Evolutionary conservation across 2,113 vertebrate species (phyloP).

Genomic region (Oncorhynchus clarkii): DNA sequence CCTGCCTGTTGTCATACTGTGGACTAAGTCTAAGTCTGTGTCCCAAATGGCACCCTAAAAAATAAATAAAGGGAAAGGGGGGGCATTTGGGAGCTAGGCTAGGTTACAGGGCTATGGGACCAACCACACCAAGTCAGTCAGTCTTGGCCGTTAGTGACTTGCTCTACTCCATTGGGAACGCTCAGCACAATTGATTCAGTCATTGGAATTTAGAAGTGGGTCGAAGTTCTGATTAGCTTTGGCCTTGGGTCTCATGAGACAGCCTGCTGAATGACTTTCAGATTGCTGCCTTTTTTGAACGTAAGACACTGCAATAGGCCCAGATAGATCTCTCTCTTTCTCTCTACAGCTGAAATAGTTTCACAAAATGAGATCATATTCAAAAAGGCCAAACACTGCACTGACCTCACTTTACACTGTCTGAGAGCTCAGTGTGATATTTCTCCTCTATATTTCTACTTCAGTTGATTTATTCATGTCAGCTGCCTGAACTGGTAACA

Average conservation of each 20-base stretch:
- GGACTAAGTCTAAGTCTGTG: too few species aligned
- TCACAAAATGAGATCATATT: background rate
- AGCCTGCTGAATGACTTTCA: slow-evolving; percentile 35
- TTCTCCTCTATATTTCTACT: background rate
- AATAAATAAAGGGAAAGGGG: too few species aligned
- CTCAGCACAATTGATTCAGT: slow-evolving; percentile 40
- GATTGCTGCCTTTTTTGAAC: slow-evolving; percentile 32
- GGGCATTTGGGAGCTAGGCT: background rate
- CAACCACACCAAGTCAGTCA: slow-evolving; percentile 15
- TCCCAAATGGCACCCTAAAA: too few species aligned
- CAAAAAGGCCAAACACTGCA: slow-evolving; percentile 3
- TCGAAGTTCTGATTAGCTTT: slow-evolving; percentile 45
- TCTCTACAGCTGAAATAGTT: slow-evolving; percentile 33
- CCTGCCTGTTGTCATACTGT: too few species aligned
- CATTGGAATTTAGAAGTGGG: slow-evolving; percentile 39
- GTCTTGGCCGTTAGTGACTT: slow-evolving; percentile 11
- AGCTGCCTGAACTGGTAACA: background rate
- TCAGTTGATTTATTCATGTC: background rate
- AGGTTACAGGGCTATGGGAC: background rate
- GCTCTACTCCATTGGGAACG: slow-evolving; percentile 27
- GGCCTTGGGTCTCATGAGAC: slow-evolving; percentile 36
- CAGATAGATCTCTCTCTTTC: slow-evolving; percentile 18
- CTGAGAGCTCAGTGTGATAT: background rate
- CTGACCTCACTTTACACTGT: background rate
- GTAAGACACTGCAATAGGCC: slow-evolving; percentile 19